phyloP scores from a whole-genome alignment of 1,140 invertebrate genomes.

The Yoshiicerus persimilis region DNA sequence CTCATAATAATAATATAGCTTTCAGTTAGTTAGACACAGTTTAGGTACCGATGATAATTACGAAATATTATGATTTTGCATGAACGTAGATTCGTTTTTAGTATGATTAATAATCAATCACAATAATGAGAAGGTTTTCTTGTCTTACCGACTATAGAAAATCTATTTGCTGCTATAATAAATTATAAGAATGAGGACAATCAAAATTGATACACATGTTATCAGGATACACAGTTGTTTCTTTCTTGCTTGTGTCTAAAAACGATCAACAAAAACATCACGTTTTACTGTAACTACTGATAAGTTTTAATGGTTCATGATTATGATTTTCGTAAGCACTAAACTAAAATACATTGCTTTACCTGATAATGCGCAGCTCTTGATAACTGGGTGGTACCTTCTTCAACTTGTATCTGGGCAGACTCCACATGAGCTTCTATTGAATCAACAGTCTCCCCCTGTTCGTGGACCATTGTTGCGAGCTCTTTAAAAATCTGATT shows the following conservation, averaged over 20 bases:
- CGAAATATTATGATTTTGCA: neutral
- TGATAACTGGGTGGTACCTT: slow-evolving; percentile 75
- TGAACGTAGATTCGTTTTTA: neutral
- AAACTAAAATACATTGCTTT: slow-evolving; percentile 22
- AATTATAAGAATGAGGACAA: slow-evolving; percentile 25
- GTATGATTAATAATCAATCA: slow-evolving; percentile 16
- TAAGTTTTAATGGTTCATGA: no score
- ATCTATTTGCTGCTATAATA: neutral
- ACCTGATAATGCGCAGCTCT: slow-evolving; percentile 80
- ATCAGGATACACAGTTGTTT: slow-evolving; percentile 67
- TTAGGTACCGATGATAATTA: neutral
- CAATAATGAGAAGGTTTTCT: neutral
- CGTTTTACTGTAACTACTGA: slow-evolving; percentile 33
- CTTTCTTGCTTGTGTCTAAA: slow-evolving; percentile 77
- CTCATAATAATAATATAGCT: neutral
- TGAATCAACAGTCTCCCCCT: slow-evolving; percentile 93
- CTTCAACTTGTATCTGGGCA: slow-evolving; percentile 80
- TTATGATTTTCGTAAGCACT: neutral
- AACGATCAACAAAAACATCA: slow-evolving; percentile 48
- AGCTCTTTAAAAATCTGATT: slow-evolving; percentile 99
- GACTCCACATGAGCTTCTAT: slow-evolving; percentile 95
- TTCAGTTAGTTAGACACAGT: neutral
- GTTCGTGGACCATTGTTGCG: slow-evolving; percentile 92
- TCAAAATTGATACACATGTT: neutral
- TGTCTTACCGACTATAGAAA: neutral